A percentile compares a stretch with the other conserved stretches of the same genome.
These are phyloP conservation scores for Aramus guarauna DNA, from an alignment of 2,113 vertebrate species.

Conservation along the genomic window DNA sequence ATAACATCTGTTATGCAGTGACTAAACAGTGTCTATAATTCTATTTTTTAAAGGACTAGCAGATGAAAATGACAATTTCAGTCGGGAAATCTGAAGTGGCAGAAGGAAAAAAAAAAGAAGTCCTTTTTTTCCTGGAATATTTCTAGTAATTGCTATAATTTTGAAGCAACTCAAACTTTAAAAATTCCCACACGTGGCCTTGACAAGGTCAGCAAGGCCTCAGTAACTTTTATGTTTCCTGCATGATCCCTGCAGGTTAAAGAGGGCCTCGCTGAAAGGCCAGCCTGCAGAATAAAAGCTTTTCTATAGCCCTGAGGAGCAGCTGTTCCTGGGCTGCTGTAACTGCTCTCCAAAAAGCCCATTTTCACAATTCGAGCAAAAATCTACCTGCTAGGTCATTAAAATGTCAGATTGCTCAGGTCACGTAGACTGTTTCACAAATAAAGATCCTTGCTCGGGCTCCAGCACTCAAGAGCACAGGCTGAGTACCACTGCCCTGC, in stretches of 20 bases:
- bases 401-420: neutral
- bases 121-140: slow-evolving; percentile 80
- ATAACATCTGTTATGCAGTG: slow-evolving; percentile 70
- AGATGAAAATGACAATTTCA: slow-evolving; percentile 75
- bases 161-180: slow-evolving; percentile 86
- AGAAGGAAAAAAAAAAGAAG: slow-evolving; percentile 2
- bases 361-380: neutral
- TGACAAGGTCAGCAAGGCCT: slow-evolving; percentile 81
- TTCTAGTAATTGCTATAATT: slow-evolving; percentile 93
- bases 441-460: neutral
- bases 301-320: slow-evolving; percentile 49
- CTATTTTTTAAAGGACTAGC: slow-evolving; percentile 60
- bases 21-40: slow-evolving; percentile 48
- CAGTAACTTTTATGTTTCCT: slow-evolving; percentile 73
- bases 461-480: neutral
- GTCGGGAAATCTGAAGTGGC: slow-evolving; percentile 54
- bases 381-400: slow-evolving; percentile 31
- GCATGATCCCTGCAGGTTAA: slow-evolving; percentile 70
- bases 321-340: slow-evolving; percentile 55
- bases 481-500: neutral
- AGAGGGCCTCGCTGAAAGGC: slow-evolving; percentile 53
- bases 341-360: neutral
- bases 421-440: neutral
- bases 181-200: slow-evolving; percentile 90
- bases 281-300: slow-evolving; percentile 61